Base-by-base conservation (phyloP, 2,888 invertebrate species). In the Leptinotarsa tumamoca region DNA sequence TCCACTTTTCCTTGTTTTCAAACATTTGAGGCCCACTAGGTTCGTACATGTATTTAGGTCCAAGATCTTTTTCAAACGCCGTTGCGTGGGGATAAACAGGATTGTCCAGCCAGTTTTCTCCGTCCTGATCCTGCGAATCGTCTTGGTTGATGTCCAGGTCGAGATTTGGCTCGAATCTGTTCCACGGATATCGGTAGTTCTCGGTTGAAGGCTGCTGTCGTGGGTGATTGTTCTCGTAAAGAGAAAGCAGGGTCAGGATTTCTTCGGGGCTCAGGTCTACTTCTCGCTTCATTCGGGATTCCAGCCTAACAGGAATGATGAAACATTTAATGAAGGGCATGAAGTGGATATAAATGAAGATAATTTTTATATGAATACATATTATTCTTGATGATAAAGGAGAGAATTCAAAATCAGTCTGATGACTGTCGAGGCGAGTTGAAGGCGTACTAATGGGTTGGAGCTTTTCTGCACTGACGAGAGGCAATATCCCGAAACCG, bases 231-330 rank as follows among this genome's bases (percentile, higher is more conserved):
- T 90, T 91, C 85, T 92, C 92, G 91, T 92, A 92, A 56, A 92
- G 86, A 71, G 90, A 90, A 23, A 92, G 87, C 7, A 92, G 88
- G 68, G 92, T 90, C 72, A 92, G 88, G 33, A 92, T 90, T 82
- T 92, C 92, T 82, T 92, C 92, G 1, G 92, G 92, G 79, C 91
- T 91, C 63, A 92, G 87, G 56, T 91, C 92, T 54, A 91, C 90
- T 82, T 92, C 91, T 76, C 92, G 89, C 86, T 92, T 92, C 81
- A 90, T 90, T 71, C 92, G 90, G 51, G 80, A 85, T 49, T 85
- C 83, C 43, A 85, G 81, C 78, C 87, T 87, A 79, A 67, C 54
- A 72, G 0, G 13, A 66, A 4, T 0, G 18, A 68, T 23, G 23
- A 52, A 52, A 17, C 43, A 68, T 15, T 18, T 51, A 54, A 67